Percentiles rank a stretch among this genome's conserved stretches.
These are phyloP conservation scores for Drosophila borealis DNA, from an alignment of 2,888 invertebrate species.

Conservation along the genomic window DNA sequence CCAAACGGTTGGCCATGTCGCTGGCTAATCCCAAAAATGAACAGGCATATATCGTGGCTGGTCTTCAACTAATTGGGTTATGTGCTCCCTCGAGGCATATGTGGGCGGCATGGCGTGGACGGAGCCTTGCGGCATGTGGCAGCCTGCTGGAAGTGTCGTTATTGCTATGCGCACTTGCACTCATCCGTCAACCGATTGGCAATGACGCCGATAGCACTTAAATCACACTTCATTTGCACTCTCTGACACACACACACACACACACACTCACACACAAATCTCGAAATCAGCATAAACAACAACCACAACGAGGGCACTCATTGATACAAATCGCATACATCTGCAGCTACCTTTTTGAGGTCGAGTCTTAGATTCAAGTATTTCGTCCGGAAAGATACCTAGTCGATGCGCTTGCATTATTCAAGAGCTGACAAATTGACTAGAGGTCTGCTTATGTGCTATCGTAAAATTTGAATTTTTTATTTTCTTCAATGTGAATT, in stretches of 20 bases:
- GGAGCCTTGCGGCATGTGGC: conserved; percentile 7
- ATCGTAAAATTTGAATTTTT: background rate
- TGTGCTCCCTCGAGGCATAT: conserved; percentile 58
- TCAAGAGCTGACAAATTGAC: conserved; percentile 10
- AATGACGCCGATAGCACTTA: conserved; percentile 67
- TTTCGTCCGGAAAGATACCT: conserved; percentile 25
- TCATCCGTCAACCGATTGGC: conserved; percentile 43
- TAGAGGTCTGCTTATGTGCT: background rate
- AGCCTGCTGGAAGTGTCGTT: conserved; percentile 2
- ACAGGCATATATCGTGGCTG: conserved; percentile 66
- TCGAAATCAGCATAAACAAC: conserved; percentile 23
- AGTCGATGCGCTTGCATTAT: conserved; percentile 43
- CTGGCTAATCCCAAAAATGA: conserved; percentile 48
- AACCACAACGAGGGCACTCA: conserved; percentile 7
- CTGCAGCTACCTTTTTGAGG: conserved; percentile 53
- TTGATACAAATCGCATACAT: conserved; percentile 54
- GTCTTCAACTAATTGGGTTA: conserved; percentile 68
- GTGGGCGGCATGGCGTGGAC: conserved; percentile 20
- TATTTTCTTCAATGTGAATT: too few species aligned
- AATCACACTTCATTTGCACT: conserved; percentile 62
- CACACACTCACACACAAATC: conserved; percentile 8
- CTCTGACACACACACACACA: conserved; percentile 22
- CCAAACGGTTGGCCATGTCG: conserved; percentile 30
- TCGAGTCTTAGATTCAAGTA: conserved; percentile 13
- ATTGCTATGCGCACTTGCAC: conserved; percentile 17